Evolutionary conservation across 2,888 invertebrate genomes (phyloP).

Genomic region (Nemotelus pantherinus): DNA sequence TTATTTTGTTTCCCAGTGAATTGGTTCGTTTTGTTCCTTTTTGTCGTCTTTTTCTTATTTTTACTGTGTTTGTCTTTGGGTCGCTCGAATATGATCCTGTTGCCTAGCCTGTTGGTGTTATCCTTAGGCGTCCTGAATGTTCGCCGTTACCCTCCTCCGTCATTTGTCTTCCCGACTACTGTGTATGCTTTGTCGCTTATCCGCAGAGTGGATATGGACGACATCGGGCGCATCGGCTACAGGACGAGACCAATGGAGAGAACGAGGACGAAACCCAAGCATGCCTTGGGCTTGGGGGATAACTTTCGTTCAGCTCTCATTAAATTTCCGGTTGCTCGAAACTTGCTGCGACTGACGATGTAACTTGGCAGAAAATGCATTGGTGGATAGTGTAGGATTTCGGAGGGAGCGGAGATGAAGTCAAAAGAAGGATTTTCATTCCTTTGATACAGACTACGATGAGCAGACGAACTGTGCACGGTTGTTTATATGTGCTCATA

Average conservation of each 20-base stretch:
- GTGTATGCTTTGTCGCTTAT: too few relatives aligned
- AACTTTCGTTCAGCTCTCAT: constrained; percentile 40
- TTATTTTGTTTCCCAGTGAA: constrained; percentile 26
- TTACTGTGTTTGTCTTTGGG: background rate
- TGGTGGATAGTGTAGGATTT: background rate
- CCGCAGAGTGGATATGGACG: too few relatives aligned
- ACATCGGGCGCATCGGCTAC: too few relatives aligned
- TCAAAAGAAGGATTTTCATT: background rate
- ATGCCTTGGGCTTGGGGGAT: background rate
- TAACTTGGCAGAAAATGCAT: background rate
- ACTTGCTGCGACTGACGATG: constrained; percentile 24
- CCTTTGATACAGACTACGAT: background rate
- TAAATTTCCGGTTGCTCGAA: constrained; percentile 42
- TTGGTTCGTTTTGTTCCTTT: background rate
- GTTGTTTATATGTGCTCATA: too few relatives aligned
- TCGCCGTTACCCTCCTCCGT: constrained; percentile 8
- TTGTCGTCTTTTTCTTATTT: background rate
- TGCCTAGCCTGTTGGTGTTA: constrained; percentile 35
- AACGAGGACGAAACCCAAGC: too few relatives aligned
- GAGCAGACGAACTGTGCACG: background rate
- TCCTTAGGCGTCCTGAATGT: constrained; percentile 11
- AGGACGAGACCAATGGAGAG: too few relatives aligned
- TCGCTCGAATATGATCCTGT: constrained; percentile 17
- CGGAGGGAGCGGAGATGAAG: background rate
- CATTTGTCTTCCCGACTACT: background rate